Conservation (phyloP, 2,888 invertebrate species). For the Drosophila neutralis region DNA sequence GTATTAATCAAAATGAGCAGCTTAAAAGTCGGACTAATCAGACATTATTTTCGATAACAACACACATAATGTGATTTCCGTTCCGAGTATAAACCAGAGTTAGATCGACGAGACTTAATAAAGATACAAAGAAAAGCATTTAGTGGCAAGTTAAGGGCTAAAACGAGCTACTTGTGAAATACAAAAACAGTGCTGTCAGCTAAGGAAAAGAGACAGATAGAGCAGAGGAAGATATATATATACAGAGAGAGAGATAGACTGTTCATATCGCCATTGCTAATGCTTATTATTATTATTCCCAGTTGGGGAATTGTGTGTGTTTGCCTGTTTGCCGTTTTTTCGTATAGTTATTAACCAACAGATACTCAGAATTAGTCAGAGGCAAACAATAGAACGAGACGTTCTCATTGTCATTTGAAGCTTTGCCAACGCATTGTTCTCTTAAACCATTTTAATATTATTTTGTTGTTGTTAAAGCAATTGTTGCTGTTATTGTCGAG, state of each 20-base stretch:
- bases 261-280: slow-evolving; percentile 32
- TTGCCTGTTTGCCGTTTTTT: background rate
- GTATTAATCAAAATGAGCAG: background rate
- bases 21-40: background rate
- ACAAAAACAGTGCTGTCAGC: slow-evolving; percentile 15
- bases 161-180: slow-evolving; percentile 16
- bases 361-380: slow-evolving; percentile 43
- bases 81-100: background rate
- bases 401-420: slow-evolving; percentile 54
- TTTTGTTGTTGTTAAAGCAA: slow-evolving; percentile 7
- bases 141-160: slow-evolving; percentile 24
- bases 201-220: background rate
- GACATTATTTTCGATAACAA: background rate
- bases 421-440: slow-evolving; percentile 66
- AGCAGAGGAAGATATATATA: background rate
- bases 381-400: slow-evolving; percentile 47
- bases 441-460: slow-evolving; percentile 18
- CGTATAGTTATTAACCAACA: slow-evolving; percentile 48
- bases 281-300: slow-evolving; percentile 25
- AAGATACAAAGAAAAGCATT: slow-evolving; percentile 2
- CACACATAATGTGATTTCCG: background rate
- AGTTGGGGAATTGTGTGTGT: slow-evolving; percentile 3
- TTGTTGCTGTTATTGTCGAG: slow-evolving; percentile 18
- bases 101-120: slow-evolving; percentile 7
- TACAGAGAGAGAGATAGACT: background rate